Base-by-base conservation (phyloP, 2,797 vertebrate genomes). In the Lemur catta region DNA sequence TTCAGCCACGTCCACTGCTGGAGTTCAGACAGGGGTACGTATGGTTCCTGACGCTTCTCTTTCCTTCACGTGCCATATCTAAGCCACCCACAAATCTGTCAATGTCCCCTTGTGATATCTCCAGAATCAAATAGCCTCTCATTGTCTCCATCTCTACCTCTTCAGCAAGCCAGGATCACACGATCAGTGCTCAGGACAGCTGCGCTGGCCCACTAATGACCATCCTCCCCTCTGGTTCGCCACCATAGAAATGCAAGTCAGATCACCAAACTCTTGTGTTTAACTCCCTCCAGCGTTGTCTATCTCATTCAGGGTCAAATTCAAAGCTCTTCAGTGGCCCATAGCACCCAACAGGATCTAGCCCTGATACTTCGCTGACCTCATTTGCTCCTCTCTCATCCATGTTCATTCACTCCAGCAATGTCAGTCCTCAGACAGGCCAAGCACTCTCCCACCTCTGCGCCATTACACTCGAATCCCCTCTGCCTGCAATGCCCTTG, bases 301-400 rank as follows among this genome's bases (percentile, higher is more conserved):
- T 20, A 7, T 87, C 55, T 81, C 30, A 26, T 28, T 84, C 38
- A 63, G 38, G 22, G 50, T 61, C 84, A 55, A 48, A 72, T 61
- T 35, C 85, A 69, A 14, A 46, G 9, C 48, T 86, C 67, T 76
- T 89, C 41, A 30, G 26, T 46, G 43, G 18, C 35, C 46, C 10
- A 1, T 0, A 1, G 11, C 17, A 7, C 61, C 33, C 24, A 10
- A 0, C 13, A 10, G 14, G 43, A 59, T 38, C 38, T 15, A 55
- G 18, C 20, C n/a, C 24, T 12, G 59, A 57, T 12, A 28, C 48
- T 48, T 78, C 20, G 41, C 38, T 24, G 41, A 13, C 22, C 30
- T 75, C 17, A 33, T 30, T 65, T 82, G 33, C 41, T 18, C 24
- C 14, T 8, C 13, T 59, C 22, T 65, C 7, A 24, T 65, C 22